phyloP scores from a whole-genome alignment of 2,888 invertebrate genomes.

The Sabatieria punctata region DNA sequence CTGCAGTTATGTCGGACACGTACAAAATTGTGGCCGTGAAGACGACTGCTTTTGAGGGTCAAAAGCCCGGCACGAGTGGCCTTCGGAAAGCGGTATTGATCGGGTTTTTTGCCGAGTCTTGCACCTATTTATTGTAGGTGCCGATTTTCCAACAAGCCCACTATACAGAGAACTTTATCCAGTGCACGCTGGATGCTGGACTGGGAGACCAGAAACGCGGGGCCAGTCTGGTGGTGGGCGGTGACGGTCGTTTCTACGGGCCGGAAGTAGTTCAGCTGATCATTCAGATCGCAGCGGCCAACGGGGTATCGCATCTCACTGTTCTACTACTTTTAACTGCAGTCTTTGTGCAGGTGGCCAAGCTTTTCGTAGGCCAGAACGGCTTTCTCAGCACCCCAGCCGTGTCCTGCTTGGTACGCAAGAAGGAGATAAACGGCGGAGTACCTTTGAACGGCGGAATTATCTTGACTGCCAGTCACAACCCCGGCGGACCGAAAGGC shows the following conservation, averaged over 20 bases:
- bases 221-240: conserved; percentile 74
- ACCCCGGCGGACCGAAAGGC: conserved; percentile 88
- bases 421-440: conserved; percentile 55
- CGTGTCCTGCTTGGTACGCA: conserved; percentile 79
- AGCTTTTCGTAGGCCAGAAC: conserved; percentile 73
- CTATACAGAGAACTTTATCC: conserved; percentile 95
- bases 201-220: conserved; percentile 49
- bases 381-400: conserved; percentile 95
- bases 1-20: no score
- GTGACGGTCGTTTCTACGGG: conserved; percentile 82
- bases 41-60: conserved; percentile 68
- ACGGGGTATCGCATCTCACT: conserved; percentile 52
- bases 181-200: conserved; percentile 65
- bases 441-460: no score
- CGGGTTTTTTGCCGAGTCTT: conserved; percentile 32
- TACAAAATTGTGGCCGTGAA: conserved; percentile 24
- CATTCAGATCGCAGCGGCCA: conserved; percentile 78
- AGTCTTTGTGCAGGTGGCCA: conserved; percentile 47
- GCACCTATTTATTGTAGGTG: conserved; percentile 17
- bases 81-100: conserved; percentile 82
- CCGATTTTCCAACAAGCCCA: conserved; percentile 32
- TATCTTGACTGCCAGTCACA: conserved; percentile 92
- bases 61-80: conserved; percentile 97
- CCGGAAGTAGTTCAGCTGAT: conserved; percentile 75
- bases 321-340: neutral